phyloP scores from a whole-genome alignment of 2,888 invertebrate species.

The Tetragnatha montana region DNA sequence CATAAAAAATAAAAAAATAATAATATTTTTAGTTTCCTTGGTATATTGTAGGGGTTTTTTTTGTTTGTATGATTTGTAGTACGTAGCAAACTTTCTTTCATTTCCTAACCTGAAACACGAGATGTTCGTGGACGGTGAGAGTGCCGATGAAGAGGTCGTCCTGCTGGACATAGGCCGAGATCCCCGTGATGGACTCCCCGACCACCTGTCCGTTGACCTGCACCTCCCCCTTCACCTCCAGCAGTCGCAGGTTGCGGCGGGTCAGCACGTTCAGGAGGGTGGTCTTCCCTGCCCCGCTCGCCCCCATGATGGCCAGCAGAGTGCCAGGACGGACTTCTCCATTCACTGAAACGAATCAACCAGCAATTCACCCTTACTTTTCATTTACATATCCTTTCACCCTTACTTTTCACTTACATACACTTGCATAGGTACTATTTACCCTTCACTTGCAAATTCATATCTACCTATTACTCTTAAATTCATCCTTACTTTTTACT shows the following conservation, averaged over 20 bases:
- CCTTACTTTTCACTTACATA: neutral
- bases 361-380: neutral
- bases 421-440: neutral
- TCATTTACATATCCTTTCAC: neutral
- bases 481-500: neutral
- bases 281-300: conserved; percentile 92
- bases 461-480: no score
- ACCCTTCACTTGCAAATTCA: neutral
- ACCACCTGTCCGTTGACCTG: conserved; percentile 82
- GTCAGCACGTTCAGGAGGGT: conserved; percentile 93
- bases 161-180: conserved; percentile 94
- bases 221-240: conserved; percentile 74
- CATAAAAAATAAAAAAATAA: no score
- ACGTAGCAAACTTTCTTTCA: neutral
- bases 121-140: conserved; percentile 90
- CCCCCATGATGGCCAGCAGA: conserved; percentile 88
- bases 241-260: conserved; percentile 81
- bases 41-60: no score
- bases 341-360: conserved; percentile 80
- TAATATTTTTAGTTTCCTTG: no score
- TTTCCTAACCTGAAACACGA: conserved; percentile 89
- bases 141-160: conserved; percentile 94
- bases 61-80: no score
- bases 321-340: conserved; percentile 91
- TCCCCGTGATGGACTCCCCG: conserved; percentile 74